Evolutionary conservation across 2,888 invertebrate genomes (phyloP).

Genomic region (Thera obeliscata): DNA sequence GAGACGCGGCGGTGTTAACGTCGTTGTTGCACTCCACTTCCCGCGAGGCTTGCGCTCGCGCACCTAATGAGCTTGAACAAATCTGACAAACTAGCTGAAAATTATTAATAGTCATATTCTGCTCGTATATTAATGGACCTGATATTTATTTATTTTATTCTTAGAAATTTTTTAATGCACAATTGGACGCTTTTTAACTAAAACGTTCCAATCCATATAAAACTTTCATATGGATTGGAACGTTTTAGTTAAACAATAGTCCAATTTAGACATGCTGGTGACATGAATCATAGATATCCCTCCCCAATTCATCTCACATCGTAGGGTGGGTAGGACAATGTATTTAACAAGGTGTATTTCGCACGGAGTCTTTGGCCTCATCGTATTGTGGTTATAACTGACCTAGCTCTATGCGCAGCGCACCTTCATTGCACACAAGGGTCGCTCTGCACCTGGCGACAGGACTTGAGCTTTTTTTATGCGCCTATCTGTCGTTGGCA

Average conservation of each 20-base stretch:
- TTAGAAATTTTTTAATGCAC: too few species aligned
- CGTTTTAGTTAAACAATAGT: too few species aligned
- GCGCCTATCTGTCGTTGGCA: slow-evolving; percentile 70
- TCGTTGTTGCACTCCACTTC: slow-evolving; percentile 75
- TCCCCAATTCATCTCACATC: too few species aligned
- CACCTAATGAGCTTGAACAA: slow-evolving; percentile 51
- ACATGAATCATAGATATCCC: too few species aligned
- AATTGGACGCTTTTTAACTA: too few species aligned
- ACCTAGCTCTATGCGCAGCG: slow-evolving; percentile 73
- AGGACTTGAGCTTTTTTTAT: slow-evolving; percentile 66
- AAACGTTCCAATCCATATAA: too few species aligned
- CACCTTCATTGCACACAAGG: slow-evolving; percentile 61
- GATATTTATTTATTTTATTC: too few species aligned
- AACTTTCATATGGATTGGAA: too few species aligned
- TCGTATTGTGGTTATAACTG: slow-evolving; percentile 62
- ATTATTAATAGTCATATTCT: not conserved
- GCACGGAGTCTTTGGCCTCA: slow-evolving; percentile 53
- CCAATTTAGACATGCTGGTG: too few species aligned
- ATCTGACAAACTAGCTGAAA: slow-evolving; percentile 8
- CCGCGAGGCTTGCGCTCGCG: slow-evolving; percentile 62
- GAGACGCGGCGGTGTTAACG: slow-evolving; percentile 43
- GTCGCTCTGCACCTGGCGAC: slow-evolving; percentile 73
- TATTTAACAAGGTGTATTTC: not conserved
- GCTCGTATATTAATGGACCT: too few species aligned
- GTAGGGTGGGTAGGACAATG: not conserved